Evolutionary conservation across 2,888 invertebrate species (phyloP).

Genomic region (Metopia argyrocephala): DNA sequence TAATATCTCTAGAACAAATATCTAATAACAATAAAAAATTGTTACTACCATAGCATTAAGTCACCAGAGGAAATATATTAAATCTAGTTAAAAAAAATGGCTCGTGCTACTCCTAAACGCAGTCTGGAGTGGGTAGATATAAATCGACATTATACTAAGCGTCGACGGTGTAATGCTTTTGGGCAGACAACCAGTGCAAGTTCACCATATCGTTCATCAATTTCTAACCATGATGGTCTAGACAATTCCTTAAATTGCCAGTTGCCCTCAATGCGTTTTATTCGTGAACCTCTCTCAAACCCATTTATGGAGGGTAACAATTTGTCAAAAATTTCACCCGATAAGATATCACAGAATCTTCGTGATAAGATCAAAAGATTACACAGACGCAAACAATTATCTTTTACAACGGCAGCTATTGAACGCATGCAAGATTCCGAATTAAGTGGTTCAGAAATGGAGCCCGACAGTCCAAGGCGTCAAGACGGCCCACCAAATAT

Average conservation of each 20-base stretch:
- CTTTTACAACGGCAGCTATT: conserved; percentile 82
- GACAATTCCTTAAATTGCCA: conserved; percentile 62
- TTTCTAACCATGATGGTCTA: conserved; percentile 59
- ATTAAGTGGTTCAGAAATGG: conserved; percentile 84
- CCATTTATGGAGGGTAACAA: conserved; percentile 88
- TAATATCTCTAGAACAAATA: not conserved
- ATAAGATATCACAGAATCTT: conserved; percentile 95
- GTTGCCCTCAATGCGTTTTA: conserved; percentile 72
- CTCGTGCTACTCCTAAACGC: conserved; percentile 98
- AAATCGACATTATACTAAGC: conserved; percentile 91
- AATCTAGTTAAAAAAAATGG: conserved; percentile 84
- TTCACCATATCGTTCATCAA: conserved; percentile 70
- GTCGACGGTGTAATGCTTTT: conserved; percentile 94
- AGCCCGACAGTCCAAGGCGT: conserved; percentile 80
- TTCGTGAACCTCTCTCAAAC: conserved; percentile 82
- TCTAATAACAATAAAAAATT: not conserved
- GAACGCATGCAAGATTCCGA: conserved; percentile 83
- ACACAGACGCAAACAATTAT: conserved; percentile 92
- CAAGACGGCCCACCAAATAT: conserved; percentile 79
- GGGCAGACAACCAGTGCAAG: conserved; percentile 80
- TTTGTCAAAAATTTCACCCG: conserved; percentile 91
- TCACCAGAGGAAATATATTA: not conserved
- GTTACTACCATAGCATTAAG: not conserved
- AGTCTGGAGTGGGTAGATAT: conserved; percentile 97
- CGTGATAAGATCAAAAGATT: conserved; percentile 94